Evolutionary conservation across 2,888 invertebrate genomes (phyloP), one percentile per base, ranked within the genome.

Genomic region (Philopedon plagiatum): DNA sequence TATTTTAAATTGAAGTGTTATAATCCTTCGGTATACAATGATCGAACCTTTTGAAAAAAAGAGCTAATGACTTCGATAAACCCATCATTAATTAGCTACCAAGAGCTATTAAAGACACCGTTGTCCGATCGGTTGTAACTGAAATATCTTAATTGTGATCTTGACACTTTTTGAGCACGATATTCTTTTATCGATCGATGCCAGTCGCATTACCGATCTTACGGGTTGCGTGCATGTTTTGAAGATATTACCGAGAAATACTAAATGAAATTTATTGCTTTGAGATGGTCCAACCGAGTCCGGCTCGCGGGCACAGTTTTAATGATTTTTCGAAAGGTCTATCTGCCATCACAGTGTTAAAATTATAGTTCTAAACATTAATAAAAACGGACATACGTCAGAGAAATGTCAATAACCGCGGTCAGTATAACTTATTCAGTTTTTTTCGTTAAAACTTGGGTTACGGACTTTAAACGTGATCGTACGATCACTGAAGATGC

Each of bases 161-260:
- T 70, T 64, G 70, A 70, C 70, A 64, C 70, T 57, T 70, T 64
- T 70, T 60, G 58, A 70, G 63, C 70, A 70, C 70, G 70, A 64
- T 70, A 58, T 63, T 44, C 21, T 60, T 57, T 64, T 70, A 64
- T 70, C 70, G 64, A 70, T 70, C 39, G 51, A 19, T 29, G 29
- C 51, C 41, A 34, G 69, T 34, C 46, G 58, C 70, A 70, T 51
- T 41, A 70, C 51, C 29, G 26, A 54, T 54, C 29, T 29, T 54
- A 29, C 18, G 7, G 29, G 29, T 54, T 18, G 51, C n/a, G n/a
- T 54, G 26, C 29, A 26, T 18, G 32, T 29, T 54, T 54, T 5
- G 8, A 9, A 29, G 26, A 29, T 26, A 54, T 18, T 41, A 13
- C 5, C 26, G 5, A 26, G 5, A 23, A 13, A 13, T 49, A 23